Evolutionary conservation across 23 tunicate species (phyloP).

Genomic region (Ciona savignyi): DNA sequence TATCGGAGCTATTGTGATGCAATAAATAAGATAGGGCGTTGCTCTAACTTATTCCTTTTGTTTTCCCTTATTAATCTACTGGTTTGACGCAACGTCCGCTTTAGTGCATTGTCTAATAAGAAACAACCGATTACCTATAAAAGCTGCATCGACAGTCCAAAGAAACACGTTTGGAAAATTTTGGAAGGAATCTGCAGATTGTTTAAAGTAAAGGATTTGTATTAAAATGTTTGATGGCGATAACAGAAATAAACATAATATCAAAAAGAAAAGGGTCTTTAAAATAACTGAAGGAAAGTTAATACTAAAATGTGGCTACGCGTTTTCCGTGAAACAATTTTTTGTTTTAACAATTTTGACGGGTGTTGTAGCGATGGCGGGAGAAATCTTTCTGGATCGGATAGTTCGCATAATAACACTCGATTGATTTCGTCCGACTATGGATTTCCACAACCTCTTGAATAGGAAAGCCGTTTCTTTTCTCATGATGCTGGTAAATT

Average conservation of each 20-base stretch:
- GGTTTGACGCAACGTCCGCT: too few species aligned
- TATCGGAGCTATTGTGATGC: too few species aligned
- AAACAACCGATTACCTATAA: too few species aligned
- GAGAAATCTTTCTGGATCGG: background rate
- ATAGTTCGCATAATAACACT: background rate
- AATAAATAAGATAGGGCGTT: too few species aligned
- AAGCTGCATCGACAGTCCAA: too few species aligned
- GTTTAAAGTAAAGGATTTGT: too few species aligned
- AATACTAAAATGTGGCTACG: background rate
- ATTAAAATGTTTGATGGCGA: background rate
- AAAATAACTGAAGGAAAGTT: background rate
- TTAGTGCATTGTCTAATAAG: too few species aligned
- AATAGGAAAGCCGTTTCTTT: conserved; percentile 2
- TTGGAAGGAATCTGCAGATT: too few species aligned
- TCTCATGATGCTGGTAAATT: conserved; percentile 6
- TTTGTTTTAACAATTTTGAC: background rate
- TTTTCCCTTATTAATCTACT: too few species aligned
- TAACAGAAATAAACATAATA: too few species aligned
- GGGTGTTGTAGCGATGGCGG: background rate
- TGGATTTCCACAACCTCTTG: background rate
- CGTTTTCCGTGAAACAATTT: background rate
- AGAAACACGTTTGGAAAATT: too few species aligned
- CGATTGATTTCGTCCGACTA: background rate
- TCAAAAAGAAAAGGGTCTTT: background rate
- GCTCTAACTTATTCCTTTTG: too few species aligned